These are phyloP conservation scores for Protaetia brevitarsis DNA, from an alignment of 1,140 invertebrate species.

Conservation along the genomic window DNA sequence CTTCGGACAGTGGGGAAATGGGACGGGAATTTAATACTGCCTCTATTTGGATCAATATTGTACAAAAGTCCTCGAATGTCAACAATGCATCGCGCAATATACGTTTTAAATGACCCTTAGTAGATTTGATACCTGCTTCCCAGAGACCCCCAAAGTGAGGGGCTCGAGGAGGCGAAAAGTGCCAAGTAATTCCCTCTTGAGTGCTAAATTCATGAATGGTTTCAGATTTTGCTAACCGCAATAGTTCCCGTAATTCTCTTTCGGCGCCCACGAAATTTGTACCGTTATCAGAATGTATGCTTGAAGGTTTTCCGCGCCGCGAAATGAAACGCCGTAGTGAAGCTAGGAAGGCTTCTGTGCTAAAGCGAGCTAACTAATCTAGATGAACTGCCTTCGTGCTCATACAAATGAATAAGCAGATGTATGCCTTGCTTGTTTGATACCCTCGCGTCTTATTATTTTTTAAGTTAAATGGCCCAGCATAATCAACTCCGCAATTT, in stretches of 20 bases:
- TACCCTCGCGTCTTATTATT: neutral
- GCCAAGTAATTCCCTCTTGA: slow-evolving; percentile 31
- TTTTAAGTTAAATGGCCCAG: slow-evolving; percentile 20
- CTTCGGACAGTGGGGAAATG: slow-evolving; percentile 30
- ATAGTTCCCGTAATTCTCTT: slow-evolving; percentile 31
- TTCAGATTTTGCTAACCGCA: neutral
- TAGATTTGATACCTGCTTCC: slow-evolving; percentile 31
- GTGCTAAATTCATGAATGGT: neutral
- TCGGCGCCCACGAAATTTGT: neutral
- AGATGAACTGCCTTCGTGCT: slow-evolving; percentile 43
- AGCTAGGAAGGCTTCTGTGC: slow-evolving; percentile 41
- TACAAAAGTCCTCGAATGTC: neutral
- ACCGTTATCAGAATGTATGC: neutral
- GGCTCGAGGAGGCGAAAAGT: slow-evolving; percentile 20
- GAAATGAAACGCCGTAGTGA: slow-evolving; percentile 22
- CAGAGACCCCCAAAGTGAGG: slow-evolving; percentile 32
- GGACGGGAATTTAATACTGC: slow-evolving; percentile 4
- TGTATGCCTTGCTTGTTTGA: slow-evolving; percentile 20
- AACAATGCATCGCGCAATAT: slow-evolving; percentile 33
- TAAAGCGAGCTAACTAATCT: slow-evolving; percentile 39
- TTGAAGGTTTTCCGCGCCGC: neutral
- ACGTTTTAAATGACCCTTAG: slow-evolving; percentile 37
- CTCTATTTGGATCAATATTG: neutral
- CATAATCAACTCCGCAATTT: slow-evolving; percentile 24
- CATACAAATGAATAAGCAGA: slow-evolving; percentile 36